Conservation (phyloP, 2,113 vertebrate species). For the Chionomys nivalis region DNA sequence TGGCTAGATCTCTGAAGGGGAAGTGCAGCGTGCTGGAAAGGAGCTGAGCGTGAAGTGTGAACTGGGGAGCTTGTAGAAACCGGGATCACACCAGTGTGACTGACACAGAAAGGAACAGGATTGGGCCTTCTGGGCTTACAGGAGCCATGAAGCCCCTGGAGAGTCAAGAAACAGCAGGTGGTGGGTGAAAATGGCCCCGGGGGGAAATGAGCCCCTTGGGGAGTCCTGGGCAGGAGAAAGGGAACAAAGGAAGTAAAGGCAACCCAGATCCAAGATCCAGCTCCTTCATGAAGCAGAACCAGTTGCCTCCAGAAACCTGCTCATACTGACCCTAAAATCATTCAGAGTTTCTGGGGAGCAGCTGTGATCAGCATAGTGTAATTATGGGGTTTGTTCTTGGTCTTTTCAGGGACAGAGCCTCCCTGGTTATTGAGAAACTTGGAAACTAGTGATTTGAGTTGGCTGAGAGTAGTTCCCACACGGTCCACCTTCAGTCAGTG, state of each 20-base stretch:
- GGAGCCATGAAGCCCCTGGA: background rate
- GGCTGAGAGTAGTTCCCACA: background rate
- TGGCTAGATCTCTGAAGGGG: background rate
- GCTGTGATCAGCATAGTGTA: fast-evolving
- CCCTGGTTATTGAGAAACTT: background rate
- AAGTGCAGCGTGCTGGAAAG: background rate
- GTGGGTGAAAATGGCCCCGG: too few relatives aligned
- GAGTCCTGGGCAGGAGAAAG: background rate
- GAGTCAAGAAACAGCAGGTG: background rate
- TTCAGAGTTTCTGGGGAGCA: background rate
- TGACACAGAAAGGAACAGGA: background rate
- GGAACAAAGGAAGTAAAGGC: background rate
- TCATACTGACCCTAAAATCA: background rate
- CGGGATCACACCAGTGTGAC: background rate
- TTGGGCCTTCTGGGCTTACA: too few relatives aligned
- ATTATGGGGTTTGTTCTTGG: fast-evolving
- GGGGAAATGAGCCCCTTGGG: background rate
- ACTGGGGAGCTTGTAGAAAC: background rate
- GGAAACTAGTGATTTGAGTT: background rate
- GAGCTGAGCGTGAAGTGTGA: background rate
- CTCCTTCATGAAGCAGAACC: too few relatives aligned
- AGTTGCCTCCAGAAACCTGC: background rate
- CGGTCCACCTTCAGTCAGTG: too few relatives aligned
- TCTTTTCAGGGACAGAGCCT: background rate
- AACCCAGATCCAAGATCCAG: too few relatives aligned